Percentiles rank a stretch among this genome's conserved stretches.
Conservation (phyloP, 1,140 invertebrate species). For the Drosophila sp. region DNA sequence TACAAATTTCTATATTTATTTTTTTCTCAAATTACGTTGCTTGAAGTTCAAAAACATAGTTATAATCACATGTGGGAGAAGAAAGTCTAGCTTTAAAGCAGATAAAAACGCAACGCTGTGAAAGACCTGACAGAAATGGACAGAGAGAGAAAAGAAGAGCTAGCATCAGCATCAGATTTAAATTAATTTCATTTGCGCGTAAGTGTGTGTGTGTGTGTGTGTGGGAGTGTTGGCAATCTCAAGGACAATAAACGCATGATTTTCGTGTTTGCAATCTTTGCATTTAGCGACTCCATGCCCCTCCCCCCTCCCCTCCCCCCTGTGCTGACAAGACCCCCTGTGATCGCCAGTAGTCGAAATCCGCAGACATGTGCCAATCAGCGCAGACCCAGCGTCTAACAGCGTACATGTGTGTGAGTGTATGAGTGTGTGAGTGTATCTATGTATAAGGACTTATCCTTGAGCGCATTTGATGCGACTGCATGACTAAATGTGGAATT, state of each 20-base stretch:
- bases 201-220: slow-evolving; percentile 14
- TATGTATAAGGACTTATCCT: slow-evolving; percentile 56
- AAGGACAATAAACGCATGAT: slow-evolving; percentile 65
- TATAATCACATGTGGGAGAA: too few relatives aligned
- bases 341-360: neutral
- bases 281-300: slow-evolving; percentile 4
- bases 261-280: slow-evolving; percentile 22
- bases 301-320: neutral
- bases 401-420: slow-evolving; percentile 26
- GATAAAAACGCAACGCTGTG: too few relatives aligned
- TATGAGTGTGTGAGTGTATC: slow-evolving; percentile 28
- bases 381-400: slow-evolving; percentile 7
- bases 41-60: too few relatives aligned
- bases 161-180: slow-evolving; percentile 54
- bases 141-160: neutral
- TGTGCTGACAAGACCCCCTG: too few relatives aligned
- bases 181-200: slow-evolving; percentile 59
- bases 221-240: slow-evolving; percentile 17
- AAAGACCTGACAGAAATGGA: neutral
- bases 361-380: slow-evolving; percentile 64
- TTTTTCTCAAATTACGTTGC: too few relatives aligned
- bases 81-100: too few relatives aligned
- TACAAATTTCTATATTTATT: too few relatives aligned
- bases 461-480: slow-evolving; percentile 55
- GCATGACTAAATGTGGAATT: slow-evolving; percentile 34